These are phyloP conservation scores for Idaea biselata DNA, from an alignment of 2,888 invertebrate species.

Conservation along the genomic window DNA sequence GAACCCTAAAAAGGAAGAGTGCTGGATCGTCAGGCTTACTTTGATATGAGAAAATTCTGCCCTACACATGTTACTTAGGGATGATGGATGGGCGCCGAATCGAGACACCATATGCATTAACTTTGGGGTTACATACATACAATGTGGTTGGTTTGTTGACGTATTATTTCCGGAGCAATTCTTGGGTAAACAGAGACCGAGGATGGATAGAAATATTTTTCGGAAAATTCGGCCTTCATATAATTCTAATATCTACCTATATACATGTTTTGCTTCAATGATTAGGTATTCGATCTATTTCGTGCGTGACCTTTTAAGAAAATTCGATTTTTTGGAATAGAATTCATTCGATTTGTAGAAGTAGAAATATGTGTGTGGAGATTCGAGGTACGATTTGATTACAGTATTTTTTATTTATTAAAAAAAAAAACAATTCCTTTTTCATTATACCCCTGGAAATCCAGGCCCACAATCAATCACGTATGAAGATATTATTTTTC, in stretches of 20 bases:
- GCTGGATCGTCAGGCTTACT: constrained; percentile 19
- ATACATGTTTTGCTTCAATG: background rate
- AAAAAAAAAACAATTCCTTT: too few species aligned
- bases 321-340: too few species aligned
- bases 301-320: too few species aligned
- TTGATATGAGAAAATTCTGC: constrained; percentile 19
- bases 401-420: too few species aligned
- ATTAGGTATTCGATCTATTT: too few species aligned
- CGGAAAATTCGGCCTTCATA: background rate
- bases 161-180: background rate
- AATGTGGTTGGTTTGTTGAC: background rate
- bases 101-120: constrained; percentile 20
- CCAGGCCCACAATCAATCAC: too few species aligned
- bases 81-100: constrained; percentile 28
- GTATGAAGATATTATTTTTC: too few species aligned
- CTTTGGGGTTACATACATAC: constrained; percentile 10
- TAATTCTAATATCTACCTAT: background rate
- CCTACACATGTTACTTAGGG: constrained; percentile 24
- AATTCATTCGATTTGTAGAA: too few species aligned
- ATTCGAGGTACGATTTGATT: too few species aligned
- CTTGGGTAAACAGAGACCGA: background rate
- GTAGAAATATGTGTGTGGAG: too few species aligned
- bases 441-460: too few species aligned
- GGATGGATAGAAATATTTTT: background rate
- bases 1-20: constrained; percentile 17